These are phyloP conservation scores for Coendou prehensilis DNA, from an alignment of 2,797 vertebrate species.

Conservation along the genomic window DNA sequence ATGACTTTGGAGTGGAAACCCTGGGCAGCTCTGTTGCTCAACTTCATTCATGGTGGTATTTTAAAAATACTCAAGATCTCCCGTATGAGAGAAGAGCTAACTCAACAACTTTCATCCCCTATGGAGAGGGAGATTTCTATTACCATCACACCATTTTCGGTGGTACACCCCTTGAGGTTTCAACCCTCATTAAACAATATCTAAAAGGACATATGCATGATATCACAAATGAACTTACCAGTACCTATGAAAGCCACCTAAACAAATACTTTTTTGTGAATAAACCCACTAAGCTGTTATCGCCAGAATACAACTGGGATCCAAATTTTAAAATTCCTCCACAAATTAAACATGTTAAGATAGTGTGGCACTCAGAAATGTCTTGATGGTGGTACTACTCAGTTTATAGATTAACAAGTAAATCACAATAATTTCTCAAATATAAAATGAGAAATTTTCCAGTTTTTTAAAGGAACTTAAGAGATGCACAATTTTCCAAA, in stretches of 20 bases:
- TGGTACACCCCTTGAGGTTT: slow-evolving; percentile 41
- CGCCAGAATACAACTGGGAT: slow-evolving; percentile 85
- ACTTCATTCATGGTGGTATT: slow-evolving; percentile 70
- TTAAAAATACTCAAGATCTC: not conserved
- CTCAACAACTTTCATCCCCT: slow-evolving; percentile 75
- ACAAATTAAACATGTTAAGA: slow-evolving; percentile 69
- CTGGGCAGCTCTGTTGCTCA: slow-evolving; percentile 79
- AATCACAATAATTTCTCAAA: slow-evolving; percentile 46
- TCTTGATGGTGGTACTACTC: not conserved
- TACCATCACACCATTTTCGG: slow-evolving; percentile 78
- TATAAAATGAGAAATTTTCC: slow-evolving; percentile 37
- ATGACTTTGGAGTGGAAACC: slow-evolving; percentile 79
- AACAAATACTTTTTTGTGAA: slow-evolving; percentile 83
- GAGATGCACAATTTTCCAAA: slow-evolving; percentile 52
- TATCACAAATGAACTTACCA: slow-evolving; percentile 42
- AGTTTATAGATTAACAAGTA: slow-evolving; percentile 13
- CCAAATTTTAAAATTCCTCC: slow-evolving; percentile 48
- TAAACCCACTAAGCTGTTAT: slow-evolving; percentile 81
- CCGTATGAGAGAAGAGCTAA: slow-evolving; percentile 71
- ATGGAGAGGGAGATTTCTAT: slow-evolving; percentile 77
- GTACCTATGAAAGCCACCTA: slow-evolving; percentile 80
- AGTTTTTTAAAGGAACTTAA: slow-evolving; percentile 48
- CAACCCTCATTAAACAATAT: slow-evolving; percentile 49
- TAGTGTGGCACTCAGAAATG: slow-evolving; percentile 35
- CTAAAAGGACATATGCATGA: slow-evolving; percentile 68